Percentiles rank a stretch among this genome's conserved stretches.
phyloP scores from a whole-genome alignment of 2,113 vertebrate genomes.

The Dolichotis patagonum region DNA sequence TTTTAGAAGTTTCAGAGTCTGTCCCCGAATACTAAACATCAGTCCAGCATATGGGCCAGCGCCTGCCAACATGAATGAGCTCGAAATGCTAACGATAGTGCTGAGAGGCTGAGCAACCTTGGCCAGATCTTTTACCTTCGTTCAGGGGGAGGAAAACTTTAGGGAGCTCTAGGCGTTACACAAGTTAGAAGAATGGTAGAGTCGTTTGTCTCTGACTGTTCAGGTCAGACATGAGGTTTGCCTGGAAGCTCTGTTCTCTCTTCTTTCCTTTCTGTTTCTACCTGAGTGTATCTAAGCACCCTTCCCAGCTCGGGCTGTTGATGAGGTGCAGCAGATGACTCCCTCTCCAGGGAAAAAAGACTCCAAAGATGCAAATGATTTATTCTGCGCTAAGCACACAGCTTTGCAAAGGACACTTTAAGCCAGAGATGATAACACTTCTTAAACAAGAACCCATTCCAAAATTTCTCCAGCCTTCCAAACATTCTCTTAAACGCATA shows the following conservation, averaged over 20 bases:
- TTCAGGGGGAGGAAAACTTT: not conserved
- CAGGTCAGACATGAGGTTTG: no score
- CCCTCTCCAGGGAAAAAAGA: not conserved
- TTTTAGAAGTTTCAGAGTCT: not conserved
- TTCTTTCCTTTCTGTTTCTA: not conserved
- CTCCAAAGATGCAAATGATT: conserved; percentile 32
- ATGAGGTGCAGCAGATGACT: not conserved
- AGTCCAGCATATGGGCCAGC: not conserved
- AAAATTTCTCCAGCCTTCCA: conserved; percentile 30
- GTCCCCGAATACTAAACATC: not conserved
- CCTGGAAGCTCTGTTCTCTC: not conserved
- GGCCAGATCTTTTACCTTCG: not conserved
- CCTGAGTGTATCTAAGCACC: not conserved
- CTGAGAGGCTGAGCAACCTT: not conserved
- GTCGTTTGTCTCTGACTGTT: not conserved
- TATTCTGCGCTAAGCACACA: conserved; percentile 25
- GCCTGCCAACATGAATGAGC: not conserved
- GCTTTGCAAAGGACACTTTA: conserved; percentile 56
- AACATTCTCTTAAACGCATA: not conserved
- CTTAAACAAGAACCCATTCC: not conserved
- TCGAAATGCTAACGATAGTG: not conserved
- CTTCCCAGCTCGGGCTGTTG: conserved; percentile 44
- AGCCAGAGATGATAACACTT: not conserved
- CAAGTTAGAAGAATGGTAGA: not conserved
- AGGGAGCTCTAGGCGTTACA: not conserved